Evolutionary conservation across 2,888 invertebrate species (phyloP), one percentile per base, ranked within the genome.

Genomic region (Drosophila mayaguana): DNA sequence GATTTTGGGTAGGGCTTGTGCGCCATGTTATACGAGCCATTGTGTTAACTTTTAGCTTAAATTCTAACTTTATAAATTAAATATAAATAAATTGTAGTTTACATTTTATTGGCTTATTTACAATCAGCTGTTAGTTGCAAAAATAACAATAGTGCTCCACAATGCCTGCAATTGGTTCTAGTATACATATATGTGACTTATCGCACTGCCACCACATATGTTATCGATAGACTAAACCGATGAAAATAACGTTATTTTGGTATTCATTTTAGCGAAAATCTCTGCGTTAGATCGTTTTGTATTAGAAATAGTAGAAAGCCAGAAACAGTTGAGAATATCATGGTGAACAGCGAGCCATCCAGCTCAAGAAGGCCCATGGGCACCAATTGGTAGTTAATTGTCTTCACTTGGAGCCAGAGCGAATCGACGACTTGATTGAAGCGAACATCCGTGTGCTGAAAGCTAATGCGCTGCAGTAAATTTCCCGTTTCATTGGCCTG

Each of bases 291-390:
- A 74, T 93, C 92, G 59, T 84, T 91, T 67, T 92, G 92, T 68
- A 92, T 90, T 0, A 93, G 78, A 67, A 93, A 91, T 18, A 92
- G 67, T 12, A 93, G 70, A 63, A 92, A 91, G 18, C 90, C 91
- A 14, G 89, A 85, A 0, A 90, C 90, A 2, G 92, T 85, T 6
- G 92, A 85, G 36, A 91, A 76, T 4, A 91, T 88, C 51, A 76
- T 83, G 57, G 89, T 90, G 9, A 90, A 55, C 18, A 92, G 48
- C 0, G 88, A 76, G 9, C 83, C 73, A 36, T 93, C 83, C 6
- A 92, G 63, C 50, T 91, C 83, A 12, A 93, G 62, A 5, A 93
- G 65, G 1, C 90, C 90, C 64, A 91, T 60, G 3, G 92, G 92
- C 63, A 86, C 79, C 7, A 92, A 81, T 72, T 90, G 89, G 20